Conservation (phyloP, 2,113 vertebrate genomes). For the Saccopteryx bilineata region DNA sequence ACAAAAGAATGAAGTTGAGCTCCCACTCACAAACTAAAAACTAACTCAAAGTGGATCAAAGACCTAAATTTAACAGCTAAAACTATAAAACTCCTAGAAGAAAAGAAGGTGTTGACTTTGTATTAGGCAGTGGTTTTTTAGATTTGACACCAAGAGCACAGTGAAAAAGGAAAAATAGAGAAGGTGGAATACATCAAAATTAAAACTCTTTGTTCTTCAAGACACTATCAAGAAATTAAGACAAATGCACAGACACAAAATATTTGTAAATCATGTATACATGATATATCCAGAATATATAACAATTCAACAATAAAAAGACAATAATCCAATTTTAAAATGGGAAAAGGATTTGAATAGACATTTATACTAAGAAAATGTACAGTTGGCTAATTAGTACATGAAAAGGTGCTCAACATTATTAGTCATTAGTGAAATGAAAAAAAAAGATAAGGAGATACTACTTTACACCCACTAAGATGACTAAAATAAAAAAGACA, state of each 20-base stretch:
- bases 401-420: background rate
- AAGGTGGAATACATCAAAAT: constrained; percentile 19
- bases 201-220: constrained; percentile 6
- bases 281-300: constrained; percentile 6
- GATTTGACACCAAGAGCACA: constrained; percentile 45
- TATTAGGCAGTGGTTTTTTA: background rate
- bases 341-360: constrained; percentile 23
- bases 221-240: constrained; percentile 41
- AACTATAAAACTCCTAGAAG: background rate
- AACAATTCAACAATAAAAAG: constrained; percentile 32
- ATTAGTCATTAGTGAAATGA: constrained; percentile 33
- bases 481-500: constrained; percentile 26
- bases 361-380: constrained; percentile 16
- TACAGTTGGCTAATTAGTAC: background rate
- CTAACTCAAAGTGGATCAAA: constrained; percentile 3
- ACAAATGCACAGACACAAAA: background rate
- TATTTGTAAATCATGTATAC: constrained; percentile 4
- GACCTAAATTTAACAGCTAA: constrained; percentile 11
- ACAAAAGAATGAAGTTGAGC: constrained; percentile 36
- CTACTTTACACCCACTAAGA: background rate
- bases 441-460: background rate
- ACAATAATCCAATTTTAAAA: background rate
- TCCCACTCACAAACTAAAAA: background rate
- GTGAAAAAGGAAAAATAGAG: background rate
- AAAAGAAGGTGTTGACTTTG: background rate